A percentile compares a stretch with the other conserved stretches of the same genome.
Conservation (phyloP, 2,113 vertebrate genomes). For the Psilopsiagon aurifrons region DNA sequence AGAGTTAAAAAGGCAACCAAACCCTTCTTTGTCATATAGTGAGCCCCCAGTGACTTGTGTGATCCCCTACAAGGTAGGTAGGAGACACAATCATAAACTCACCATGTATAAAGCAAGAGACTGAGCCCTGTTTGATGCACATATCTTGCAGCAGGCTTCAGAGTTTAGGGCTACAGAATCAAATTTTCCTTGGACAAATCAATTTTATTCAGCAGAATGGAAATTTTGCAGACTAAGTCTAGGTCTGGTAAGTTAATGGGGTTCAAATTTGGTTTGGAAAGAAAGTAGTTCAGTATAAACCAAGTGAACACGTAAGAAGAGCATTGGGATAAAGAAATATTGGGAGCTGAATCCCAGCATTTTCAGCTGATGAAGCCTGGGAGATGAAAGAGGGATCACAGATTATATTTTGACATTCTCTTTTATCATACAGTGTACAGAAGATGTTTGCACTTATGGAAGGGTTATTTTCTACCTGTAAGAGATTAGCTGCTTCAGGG, state of each 20-base stretch:
- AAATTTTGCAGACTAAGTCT: background rate
- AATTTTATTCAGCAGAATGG: background rate
- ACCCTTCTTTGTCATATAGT: background rate
- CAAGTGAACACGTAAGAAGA: background rate
- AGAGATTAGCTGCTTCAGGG: background rate
- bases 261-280: background rate
- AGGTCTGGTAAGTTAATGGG: background rate
- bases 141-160: background rate
- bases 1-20: background rate
- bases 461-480: background rate
- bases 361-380: background rate
- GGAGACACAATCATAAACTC: background rate
- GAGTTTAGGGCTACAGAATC: background rate
- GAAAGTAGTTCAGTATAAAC: background rate
- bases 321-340: accelerated
- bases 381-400: background rate
- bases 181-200: background rate
- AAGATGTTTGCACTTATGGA: accelerated
- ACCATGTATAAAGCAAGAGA: background rate
- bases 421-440: background rate
- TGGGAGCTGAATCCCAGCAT: background rate
- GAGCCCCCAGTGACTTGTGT: background rate
- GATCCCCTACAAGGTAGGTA: background rate
- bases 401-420: background rate
- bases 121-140: background rate